Percentiles rank a stretch among this genome's conserved stretches.
These are phyloP conservation scores for Crocidura indochinensis DNA, from an alignment of 2,797 vertebrate species.

Conservation along the genomic window DNA sequence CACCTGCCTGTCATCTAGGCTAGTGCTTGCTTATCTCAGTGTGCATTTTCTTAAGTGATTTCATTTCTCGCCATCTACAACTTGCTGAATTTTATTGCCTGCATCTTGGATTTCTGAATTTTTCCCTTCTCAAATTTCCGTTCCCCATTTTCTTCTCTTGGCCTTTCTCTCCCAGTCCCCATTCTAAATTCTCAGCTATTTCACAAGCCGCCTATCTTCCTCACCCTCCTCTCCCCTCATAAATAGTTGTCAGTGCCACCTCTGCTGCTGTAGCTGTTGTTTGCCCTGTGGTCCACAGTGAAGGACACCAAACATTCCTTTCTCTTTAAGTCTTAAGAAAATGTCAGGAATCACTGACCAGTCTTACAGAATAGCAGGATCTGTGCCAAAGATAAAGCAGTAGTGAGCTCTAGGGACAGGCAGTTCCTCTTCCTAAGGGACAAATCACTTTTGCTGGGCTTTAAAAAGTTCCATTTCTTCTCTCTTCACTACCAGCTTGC, in stretches of 20 bases:
- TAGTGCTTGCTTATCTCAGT: background rate
- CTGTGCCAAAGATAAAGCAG: too few relatives aligned
- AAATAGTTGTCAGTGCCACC: too few relatives aligned
- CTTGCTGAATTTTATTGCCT: background rate
- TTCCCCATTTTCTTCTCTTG: background rate
- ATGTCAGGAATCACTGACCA: background rate
- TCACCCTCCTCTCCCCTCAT: too few relatives aligned
- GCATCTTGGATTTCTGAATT: background rate
- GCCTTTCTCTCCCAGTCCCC: background rate
- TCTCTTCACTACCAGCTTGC: background rate
- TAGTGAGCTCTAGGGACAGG: background rate
- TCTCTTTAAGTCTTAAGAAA: background rate
- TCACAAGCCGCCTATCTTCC: background rate
- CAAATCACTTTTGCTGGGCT: background rate
- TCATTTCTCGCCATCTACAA: background rate
- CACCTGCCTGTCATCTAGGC: background rate
- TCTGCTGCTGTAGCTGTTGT: too few relatives aligned
- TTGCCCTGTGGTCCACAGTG: background rate
- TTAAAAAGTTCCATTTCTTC: conserved; percentile 40
- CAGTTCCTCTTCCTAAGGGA: background rate
- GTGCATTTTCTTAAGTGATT: background rate
- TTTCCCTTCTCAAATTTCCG: background rate
- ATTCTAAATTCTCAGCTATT: background rate
- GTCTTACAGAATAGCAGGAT: background rate
- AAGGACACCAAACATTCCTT: background rate